Evolutionary conservation across 2,113 vertebrate genomes (phyloP).

Genomic region (Narcine bancroftii): DNA sequence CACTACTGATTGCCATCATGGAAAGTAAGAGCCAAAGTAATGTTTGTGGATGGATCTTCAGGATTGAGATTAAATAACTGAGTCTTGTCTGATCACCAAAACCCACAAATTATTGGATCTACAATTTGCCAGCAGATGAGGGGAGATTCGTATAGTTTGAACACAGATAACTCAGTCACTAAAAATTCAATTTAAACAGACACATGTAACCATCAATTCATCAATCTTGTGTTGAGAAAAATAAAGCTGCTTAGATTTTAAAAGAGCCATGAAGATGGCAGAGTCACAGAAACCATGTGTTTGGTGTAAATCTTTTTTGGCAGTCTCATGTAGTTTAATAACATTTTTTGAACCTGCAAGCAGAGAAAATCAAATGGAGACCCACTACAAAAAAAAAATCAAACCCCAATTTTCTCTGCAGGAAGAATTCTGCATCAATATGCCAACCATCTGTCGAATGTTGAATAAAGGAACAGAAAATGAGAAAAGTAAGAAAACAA

Average conservation of each 20-base stretch:
- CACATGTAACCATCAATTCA: not conserved
- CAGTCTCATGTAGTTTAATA: not conserved
- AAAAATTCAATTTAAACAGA: not conserved
- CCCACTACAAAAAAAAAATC: too few species aligned
- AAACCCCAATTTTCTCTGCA: too few species aligned
- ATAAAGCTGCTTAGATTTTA: not conserved
- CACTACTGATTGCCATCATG: too few species aligned
- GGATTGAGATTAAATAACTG: too few species aligned
- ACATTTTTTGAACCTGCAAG: not conserved
- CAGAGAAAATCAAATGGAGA: not conserved
- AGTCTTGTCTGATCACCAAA: not conserved
- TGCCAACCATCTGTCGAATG: not conserved
- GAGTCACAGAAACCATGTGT: not conserved
- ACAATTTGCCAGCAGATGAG: not conserved
- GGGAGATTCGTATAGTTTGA: not conserved
- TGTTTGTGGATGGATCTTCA: too few species aligned
- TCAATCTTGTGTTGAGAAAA: not conserved
- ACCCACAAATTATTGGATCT: not conserved
- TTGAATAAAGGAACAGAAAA: not conserved
- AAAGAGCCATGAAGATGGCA: not conserved
- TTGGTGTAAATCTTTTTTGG: not conserved
- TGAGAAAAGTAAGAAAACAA: too few species aligned
- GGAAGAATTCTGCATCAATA: not conserved
- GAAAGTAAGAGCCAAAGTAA: too few species aligned
- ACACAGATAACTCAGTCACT: not conserved